Conservation (phyloP, 1,140 invertebrate species). For the Rhizoglyphus robini region DNA sequence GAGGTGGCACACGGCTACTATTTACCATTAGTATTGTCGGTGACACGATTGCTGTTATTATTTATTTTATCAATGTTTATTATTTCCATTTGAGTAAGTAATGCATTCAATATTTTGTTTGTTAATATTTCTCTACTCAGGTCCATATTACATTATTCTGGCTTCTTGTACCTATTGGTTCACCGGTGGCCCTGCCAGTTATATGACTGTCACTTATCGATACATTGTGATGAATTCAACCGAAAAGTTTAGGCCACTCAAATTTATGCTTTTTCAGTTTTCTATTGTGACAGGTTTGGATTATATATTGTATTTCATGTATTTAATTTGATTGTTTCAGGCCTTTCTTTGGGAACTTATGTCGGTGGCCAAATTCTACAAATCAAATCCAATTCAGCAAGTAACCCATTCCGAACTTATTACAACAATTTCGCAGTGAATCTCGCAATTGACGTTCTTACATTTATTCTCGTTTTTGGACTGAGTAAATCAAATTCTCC, state of each 20-base stretch:
- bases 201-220: not conserved
- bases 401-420: too few relatives aligned
- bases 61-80: not conserved
- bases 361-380: too few relatives aligned
- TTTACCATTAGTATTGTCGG: not conserved
- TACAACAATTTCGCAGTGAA: not conserved
- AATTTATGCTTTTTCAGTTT: not conserved
- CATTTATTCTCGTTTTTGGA: too few relatives aligned
- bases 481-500: too few relatives aligned
- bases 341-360: too few relatives aligned
- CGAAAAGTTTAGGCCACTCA: not conserved
- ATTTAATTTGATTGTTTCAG: too few relatives aligned
- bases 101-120: too few relatives aligned
- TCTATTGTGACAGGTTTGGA: not conserved
- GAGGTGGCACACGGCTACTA: not conserved
- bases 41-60: not conserved
- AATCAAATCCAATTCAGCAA: too few relatives aligned
- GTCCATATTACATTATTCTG: not conserved
- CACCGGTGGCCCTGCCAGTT: not conserved
- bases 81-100: not conserved
- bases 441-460: not conserved
- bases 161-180: not conserved
- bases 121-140: not conserved
- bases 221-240: not conserved
- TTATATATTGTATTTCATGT: not conserved